phyloP scores from a whole-genome alignment of 2,888 invertebrate species.

The Dimorphilus gyrociliatus region DNA sequence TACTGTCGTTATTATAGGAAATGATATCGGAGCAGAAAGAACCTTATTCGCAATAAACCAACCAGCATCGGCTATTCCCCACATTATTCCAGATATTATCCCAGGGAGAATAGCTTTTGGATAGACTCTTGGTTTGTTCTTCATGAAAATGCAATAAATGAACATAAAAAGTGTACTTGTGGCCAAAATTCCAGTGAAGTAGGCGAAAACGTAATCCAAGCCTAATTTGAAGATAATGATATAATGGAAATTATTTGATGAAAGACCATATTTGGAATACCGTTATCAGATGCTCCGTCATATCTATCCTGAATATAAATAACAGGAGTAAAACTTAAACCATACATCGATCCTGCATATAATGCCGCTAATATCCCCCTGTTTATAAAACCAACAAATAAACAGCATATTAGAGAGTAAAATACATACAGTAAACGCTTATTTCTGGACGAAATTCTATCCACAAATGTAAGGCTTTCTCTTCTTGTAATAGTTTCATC shows the following conservation, averaged over 20 bases:
- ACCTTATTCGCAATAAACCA: slow-evolving; percentile 41
- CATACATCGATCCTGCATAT: too few species aligned
- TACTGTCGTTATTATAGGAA: slow-evolving; percentile 39
- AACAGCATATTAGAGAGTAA: too few species aligned
- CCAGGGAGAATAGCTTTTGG: slow-evolving; percentile 37
- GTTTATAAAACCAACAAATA: too few species aligned
- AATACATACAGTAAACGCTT: too few species aligned
- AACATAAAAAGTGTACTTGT: slow-evolving; percentile 36
- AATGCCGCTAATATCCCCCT: too few species aligned
- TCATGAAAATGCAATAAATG: slow-evolving; percentile 29
- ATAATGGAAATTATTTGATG: too few species aligned
- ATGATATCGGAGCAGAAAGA: slow-evolving; percentile 39
- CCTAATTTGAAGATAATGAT: too few species aligned
- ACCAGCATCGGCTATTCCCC: slow-evolving; percentile 38
- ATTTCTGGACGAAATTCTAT: too few species aligned
- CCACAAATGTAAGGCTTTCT: too few species aligned
- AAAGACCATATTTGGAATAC: too few species aligned
- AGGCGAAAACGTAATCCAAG: slow-evolving; percentile 39
- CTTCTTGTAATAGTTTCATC: too few species aligned
- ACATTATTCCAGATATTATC: slow-evolving; percentile 38
- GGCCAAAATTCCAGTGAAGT: slow-evolving; percentile 37
- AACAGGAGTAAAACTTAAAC: slow-evolving; percentile 39
- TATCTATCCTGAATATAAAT: slow-evolving; percentile 37
- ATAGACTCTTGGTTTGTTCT: slow-evolving; percentile 35
- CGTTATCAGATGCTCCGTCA: slow-evolving; percentile 19